These are phyloP conservation scores for Orientallactaga bullata DNA, from an alignment of 2,113 vertebrate species.

Conservation along the genomic window DNA sequence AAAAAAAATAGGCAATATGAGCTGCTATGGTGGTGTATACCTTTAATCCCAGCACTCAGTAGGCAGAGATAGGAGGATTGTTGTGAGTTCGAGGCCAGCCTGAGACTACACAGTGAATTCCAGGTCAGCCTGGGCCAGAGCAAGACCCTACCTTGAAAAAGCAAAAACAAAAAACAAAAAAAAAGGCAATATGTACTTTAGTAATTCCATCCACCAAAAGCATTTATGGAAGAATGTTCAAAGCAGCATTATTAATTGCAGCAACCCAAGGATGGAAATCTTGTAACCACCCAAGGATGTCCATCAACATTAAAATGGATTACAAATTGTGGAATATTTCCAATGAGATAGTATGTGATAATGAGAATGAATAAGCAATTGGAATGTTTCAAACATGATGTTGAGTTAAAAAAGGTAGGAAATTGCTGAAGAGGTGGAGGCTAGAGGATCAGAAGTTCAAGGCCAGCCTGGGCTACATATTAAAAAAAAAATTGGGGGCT, in stretches of 20 bases:
- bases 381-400: conserved; percentile 26
- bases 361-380: not conserved
- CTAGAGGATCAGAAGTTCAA: too few relatives aligned
- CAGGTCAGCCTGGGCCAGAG: too few relatives aligned
- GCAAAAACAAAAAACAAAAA: not conserved
- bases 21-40: too few relatives aligned
- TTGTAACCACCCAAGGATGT: not conserved
- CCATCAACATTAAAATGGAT: not conserved
- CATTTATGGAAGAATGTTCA: not conserved
- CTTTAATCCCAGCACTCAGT: too few relatives aligned
- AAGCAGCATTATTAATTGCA: not conserved
- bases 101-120: too few relatives aligned
- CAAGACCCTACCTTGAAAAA: too few relatives aligned
- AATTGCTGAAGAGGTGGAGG: too few relatives aligned
- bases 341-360: not conserved
- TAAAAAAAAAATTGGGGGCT: too few relatives aligned
- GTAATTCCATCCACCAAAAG: not conserved
- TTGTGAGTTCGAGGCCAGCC: too few relatives aligned
- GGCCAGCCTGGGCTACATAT: too few relatives aligned
- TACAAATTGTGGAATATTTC: not conserved
- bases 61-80: too few relatives aligned
- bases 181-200: not conserved
- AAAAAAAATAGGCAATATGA: too few relatives aligned
- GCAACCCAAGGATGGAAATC: not conserved
- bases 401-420: conserved; percentile 2